Base-by-base conservation (phyloP, 2,113 vertebrate species). In the Pachycephala philippinensis region DNA sequence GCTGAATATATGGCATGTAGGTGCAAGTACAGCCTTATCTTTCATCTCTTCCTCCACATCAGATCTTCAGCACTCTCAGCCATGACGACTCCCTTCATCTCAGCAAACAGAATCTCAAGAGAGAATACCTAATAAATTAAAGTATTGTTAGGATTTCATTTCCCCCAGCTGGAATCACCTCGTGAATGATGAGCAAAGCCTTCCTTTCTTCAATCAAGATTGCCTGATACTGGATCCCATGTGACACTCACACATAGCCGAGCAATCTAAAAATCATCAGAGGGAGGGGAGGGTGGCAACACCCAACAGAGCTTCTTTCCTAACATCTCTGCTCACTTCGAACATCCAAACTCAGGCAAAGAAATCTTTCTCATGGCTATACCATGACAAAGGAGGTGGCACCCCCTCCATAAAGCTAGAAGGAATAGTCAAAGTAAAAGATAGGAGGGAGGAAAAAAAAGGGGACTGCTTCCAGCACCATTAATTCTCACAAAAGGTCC, bases 181-280 rank as follows among this genome's bases (percentile, higher is more conserved):
- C 0, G 0, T 47, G 44, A 89, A 94, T 40, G 39, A 92, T 1
- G 20, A 86, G 83, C 54, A 78, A 96, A 96, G 39, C 28, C 50
- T 18, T n/a, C 11, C 93, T 84, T 92, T 96, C 81, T 95, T 94
- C 84, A 80, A 22, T 94, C 86, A 82, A 89, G 88, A 93, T 82
- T 87, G 71, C 52, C 69, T 66, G 90, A 90, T 66, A 91, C 24
- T 33, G 49, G 61, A 65, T 76, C 2, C 0, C 39, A 50, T 44
- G 52, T 56, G 78, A 79, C 60, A 57, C 18, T 63, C 66, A 65
- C 56, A 33, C 0, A 0, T 4, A 30, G 10, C 35, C 0, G 0
- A 83, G 42, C 39, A 72, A 76, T 17, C 49, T 45, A 72, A 84
- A 95, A 84, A 37, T 20, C 47, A 52, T 5, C 19, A 0, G 0